These are phyloP conservation scores for Montifringilla adamsi DNA, from an alignment of 2,113 vertebrate species.

Conservation along the genomic window DNA sequence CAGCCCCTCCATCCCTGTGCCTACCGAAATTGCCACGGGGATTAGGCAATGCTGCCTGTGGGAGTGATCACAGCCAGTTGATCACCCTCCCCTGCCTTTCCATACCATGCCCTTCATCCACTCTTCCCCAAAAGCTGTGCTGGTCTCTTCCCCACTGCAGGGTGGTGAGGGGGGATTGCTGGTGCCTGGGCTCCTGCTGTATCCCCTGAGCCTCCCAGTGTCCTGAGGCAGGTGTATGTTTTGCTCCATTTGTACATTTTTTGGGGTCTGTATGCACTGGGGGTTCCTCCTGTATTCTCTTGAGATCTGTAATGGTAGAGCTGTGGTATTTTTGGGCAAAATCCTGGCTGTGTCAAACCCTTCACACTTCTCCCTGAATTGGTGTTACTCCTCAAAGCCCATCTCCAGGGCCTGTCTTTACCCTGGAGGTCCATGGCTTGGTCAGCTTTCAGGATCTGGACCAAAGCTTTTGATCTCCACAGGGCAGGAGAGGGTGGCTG, in stretches of 20 bases:
- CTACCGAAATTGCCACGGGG: fast-evolving
- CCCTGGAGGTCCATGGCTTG: not conserved
- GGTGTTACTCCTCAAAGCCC: not conserved
- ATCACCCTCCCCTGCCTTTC: not conserved
- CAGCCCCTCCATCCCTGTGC: not conserved
- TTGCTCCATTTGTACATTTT: not conserved
- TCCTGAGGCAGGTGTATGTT: not conserved
- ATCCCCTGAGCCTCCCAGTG: not conserved
- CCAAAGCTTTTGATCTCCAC: not conserved
- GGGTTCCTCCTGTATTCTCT: not conserved
- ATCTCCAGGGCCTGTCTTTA: not conserved
- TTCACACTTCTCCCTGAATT: not conserved
- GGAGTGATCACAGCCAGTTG: fast-evolving
- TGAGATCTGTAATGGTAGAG: not conserved
- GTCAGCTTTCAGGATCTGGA: not conserved
- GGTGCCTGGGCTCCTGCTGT: not conserved
- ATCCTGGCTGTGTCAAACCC: not conserved
- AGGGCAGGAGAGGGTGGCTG: not conserved
- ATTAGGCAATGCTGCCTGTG: not conserved
- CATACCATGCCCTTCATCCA: not conserved
- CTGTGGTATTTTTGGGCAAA: not conserved
- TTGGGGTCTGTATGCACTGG: fast-evolving
- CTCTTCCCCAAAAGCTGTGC: not conserved
- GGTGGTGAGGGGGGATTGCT: not conserved
- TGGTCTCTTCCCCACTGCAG: not conserved